Evolutionary conservation across 2,113 vertebrate species (phyloP), one percentile per base, ranked within the genome.

Genomic region (Labeo catla): DNA sequence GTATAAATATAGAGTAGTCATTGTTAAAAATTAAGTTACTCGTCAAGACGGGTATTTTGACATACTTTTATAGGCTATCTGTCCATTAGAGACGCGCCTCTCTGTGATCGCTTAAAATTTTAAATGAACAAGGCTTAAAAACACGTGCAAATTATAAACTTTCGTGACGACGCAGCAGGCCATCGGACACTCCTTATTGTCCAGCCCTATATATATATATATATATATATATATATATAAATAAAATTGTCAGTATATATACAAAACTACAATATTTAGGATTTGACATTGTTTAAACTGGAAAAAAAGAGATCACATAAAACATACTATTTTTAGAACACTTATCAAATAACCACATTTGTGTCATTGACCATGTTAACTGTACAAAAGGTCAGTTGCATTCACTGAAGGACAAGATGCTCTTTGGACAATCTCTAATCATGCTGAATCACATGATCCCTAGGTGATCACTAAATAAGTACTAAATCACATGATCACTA

Each of bases 361-460:
- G 66, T 43, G 68, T 72, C 68, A 74, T 3, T 74, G 72, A 23
- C 72, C 72, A 49, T 43, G 68, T 43, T 43, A 43, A 43, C 7
- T 43, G 72, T 49, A 74, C 72, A 47, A 74, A 74, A 49, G 72
- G 43, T 74, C 72, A 74, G 21, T 74, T 74, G 43, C 45, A 23
- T 74, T 74, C 45, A 47, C 43, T 49, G 21, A 74, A 74, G 70
- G 19, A 73, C 70, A 73, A 45, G 12, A 49, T 23, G 43, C 21
- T 13, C 72, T 49, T 74, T 74, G 5, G 43, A 7, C 47, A 2
- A 74, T 74, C 21, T 74, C 72, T 23, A 13, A 49, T 23, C 72
- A 74, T 74, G 43, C 43, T 11, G 1, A 6, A 49, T 74, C 72
- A 23, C 72, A n/a, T 23, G 43, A 49, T 74, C 43, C 47, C 21